Evolutionary conservation across 2,888 invertebrate species (phyloP).

Genomic region (Osmoderma eremita): DNA sequence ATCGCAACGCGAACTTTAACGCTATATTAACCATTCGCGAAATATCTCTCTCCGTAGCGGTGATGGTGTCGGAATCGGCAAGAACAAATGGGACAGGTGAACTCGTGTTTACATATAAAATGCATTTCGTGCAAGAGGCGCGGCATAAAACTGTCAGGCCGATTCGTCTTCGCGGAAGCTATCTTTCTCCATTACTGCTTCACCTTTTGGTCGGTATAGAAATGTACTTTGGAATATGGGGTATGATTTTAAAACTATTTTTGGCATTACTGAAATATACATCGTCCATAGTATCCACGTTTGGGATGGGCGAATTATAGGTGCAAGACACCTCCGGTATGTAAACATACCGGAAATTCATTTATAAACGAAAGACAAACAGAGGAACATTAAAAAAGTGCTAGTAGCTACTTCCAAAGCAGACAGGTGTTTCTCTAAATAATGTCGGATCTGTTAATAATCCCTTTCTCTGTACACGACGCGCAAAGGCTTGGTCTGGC

Average conservation of each 20-base stretch:
- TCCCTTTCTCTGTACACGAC: conserved; percentile 15
- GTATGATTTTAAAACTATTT: too few species aligned
- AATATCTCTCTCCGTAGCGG: conserved; percentile 26
- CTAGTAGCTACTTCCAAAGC: neutral
- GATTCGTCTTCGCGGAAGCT: conserved; percentile 2
- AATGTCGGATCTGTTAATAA: conserved; percentile 32
- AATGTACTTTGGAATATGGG: too few species aligned
- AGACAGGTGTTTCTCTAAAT: conserved; percentile 6
- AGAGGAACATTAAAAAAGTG: neutral
- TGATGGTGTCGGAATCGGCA: conserved; percentile 41
- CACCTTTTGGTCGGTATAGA: too few species aligned
- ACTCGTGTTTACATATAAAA: conserved; percentile 42
- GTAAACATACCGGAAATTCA: conserved; percentile 11
- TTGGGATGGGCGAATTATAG: too few species aligned
- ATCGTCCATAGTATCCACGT: too few species aligned
- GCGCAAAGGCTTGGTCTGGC: conserved; percentile 14
- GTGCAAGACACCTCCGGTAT: neutral
- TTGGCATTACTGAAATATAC: neutral
- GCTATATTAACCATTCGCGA: conserved; percentile 46
- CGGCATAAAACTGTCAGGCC: neutral
- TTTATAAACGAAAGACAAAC: conserved; percentile 11
- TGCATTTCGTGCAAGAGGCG: conserved; percentile 14
- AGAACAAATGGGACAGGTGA: conserved; percentile 46
- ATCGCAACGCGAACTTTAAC: conserved; percentile 47
- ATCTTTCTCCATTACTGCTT: conserved; percentile 3